A percentile compares a stretch with the other conserved stretches of the same genome.
These are phyloP conservation scores for Melitaea athalia DNA, from an alignment of 2,888 invertebrate species.

Conservation along the genomic window DNA sequence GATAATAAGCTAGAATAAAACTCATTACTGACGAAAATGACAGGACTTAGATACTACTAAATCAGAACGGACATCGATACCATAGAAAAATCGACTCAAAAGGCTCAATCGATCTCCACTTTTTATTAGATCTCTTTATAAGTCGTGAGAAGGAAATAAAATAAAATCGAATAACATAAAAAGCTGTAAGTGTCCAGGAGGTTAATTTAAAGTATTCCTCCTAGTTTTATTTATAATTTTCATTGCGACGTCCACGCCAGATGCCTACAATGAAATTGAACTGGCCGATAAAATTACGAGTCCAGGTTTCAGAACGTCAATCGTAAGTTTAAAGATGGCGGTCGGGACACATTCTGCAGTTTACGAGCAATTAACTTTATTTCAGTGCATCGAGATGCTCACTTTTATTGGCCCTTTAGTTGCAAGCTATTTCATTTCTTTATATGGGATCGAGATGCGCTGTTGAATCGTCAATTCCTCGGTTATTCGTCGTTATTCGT, in stretches of 20 bases:
- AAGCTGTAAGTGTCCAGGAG: conserved; percentile 15
- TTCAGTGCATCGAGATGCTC: conserved; percentile 48
- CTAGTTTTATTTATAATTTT: conserved; percentile 23
- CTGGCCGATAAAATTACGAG: conserved; percentile 35
- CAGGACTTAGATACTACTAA: too few species aligned
- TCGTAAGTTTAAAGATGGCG: conserved; percentile 45
- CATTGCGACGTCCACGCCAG: conserved; percentile 27
- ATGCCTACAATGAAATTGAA: conserved; percentile 35
- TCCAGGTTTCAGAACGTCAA: conserved; percentile 35
- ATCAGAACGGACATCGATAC: too few species aligned
- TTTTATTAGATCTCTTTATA: not conserved
- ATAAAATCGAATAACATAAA: conserved; percentile 10
- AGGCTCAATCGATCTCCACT: not conserved
- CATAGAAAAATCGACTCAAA: too few species aligned
- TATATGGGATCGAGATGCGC: conserved; percentile 53
- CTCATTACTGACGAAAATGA: too few species aligned
- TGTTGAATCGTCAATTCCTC: conserved; percentile 39
- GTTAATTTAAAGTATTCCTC: conserved; percentile 22
- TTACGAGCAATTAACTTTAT: conserved; percentile 60
- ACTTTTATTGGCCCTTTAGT: conserved; percentile 47
- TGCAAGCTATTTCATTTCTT: conserved; percentile 48
- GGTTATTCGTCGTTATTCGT: not conserved
- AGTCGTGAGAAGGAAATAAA: not conserved
- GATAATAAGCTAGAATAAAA: too few species aligned
- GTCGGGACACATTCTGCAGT: conserved; percentile 46